Evolutionary conservation across 2,888 invertebrate genomes (phyloP).

Genomic region (Axea sp.): DNA sequence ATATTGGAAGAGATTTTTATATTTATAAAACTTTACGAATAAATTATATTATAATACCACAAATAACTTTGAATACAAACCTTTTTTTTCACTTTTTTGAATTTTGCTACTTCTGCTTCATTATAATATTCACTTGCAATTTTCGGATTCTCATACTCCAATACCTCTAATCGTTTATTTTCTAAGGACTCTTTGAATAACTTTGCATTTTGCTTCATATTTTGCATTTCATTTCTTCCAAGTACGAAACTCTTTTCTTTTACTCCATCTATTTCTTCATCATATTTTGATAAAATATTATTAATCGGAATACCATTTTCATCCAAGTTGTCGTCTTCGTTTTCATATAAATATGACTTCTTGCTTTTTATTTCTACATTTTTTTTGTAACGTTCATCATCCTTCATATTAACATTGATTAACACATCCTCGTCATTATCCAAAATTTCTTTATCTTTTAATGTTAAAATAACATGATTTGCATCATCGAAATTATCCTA

Average conservation of each 20-base stretch:
- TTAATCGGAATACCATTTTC: constrained; percentile 84
- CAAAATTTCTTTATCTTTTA: constrained; percentile 95
- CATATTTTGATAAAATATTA: constrained; percentile 93
- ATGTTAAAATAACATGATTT: constrained; percentile 91
- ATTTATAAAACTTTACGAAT: too few species aligned
- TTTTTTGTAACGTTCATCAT: constrained; percentile 89
- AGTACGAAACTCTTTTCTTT: constrained; percentile 87
- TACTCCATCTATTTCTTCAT: constrained; percentile 92
- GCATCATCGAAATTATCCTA: constrained; percentile 86
- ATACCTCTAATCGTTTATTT: constrained; percentile 86
- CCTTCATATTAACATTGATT: constrained; percentile 93
- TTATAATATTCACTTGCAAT: constrained; percentile 94
- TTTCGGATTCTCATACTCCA: constrained; percentile 84
- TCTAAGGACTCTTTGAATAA: constrained; percentile 82
- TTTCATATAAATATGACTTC: constrained; percentile 88
- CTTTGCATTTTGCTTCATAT: constrained; percentile 80
- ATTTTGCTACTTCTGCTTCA: constrained; percentile 88
- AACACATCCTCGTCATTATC: constrained; percentile 93
- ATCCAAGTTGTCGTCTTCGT: constrained; percentile 80
- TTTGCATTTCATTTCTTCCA: constrained; percentile 83
- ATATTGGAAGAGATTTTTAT: too few species aligned
- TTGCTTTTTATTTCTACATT: constrained; percentile 92
- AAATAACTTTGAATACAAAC: too few species aligned
- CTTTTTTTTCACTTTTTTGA: constrained; percentile 93
- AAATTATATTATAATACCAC: too few species aligned